These are phyloP conservation scores for Parthenolecanium corni DNA, from an alignment of 2,888 invertebrate species.

Conservation along the genomic window DNA sequence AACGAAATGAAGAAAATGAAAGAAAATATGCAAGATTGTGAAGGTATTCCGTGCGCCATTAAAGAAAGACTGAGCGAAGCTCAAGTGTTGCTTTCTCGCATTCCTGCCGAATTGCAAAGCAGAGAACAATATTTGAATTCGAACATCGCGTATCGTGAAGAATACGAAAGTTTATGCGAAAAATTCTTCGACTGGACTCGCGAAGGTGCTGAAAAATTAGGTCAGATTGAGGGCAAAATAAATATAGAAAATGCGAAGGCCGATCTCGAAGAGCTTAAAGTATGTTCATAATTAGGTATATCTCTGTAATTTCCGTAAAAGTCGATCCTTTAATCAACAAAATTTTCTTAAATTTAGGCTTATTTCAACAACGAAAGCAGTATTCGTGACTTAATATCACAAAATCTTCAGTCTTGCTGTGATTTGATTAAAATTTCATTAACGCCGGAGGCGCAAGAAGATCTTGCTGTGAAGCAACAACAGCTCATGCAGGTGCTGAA, in stretches of 20 bases:
- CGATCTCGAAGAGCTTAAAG: constrained; percentile 76
- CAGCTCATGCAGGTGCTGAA: constrained; percentile 68
- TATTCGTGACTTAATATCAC: constrained; percentile 67
- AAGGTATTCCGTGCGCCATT: constrained; percentile 65
- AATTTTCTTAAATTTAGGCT: constrained; percentile 38
- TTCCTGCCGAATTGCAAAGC: constrained; percentile 70
- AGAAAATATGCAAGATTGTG: constrained; percentile 59
- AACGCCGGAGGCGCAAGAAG: constrained; percentile 66
- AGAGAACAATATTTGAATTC: constrained; percentile 65
- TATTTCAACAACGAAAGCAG: constrained; percentile 70
- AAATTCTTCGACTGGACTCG: constrained; percentile 73
- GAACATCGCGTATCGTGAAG: constrained; percentile 62
- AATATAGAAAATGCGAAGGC: constrained; percentile 74
- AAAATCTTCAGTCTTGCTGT: constrained; percentile 68
- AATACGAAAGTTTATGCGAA: constrained; percentile 63
- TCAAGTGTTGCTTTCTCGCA: constrained; percentile 58
- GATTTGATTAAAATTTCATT: constrained; percentile 82
- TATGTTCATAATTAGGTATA: constrained; percentile 33
- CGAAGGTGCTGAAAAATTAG: constrained; percentile 58
- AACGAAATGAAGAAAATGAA: constrained; percentile 58
- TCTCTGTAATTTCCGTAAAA: neutral
- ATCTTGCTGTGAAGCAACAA: constrained; percentile 67
- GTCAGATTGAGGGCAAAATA: constrained; percentile 46
- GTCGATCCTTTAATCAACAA: neutral
- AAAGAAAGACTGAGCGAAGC: constrained; percentile 77